Base-by-base conservation (phyloP, 2,888 invertebrate species). In the Formica aserva region DNA sequence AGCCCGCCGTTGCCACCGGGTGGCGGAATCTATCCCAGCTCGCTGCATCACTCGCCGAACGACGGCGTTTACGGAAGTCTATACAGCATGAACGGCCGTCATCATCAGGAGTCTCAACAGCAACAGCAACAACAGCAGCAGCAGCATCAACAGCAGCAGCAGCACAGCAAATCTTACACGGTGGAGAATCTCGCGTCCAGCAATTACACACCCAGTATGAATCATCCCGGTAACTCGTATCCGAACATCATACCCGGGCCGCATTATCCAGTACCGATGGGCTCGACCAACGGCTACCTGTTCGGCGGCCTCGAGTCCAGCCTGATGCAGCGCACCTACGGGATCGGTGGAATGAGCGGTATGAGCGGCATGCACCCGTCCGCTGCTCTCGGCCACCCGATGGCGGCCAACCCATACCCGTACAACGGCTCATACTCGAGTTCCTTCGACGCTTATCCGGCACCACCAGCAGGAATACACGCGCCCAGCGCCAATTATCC, bases 401-500 rank as follows among this genome's bases (percentile, higher is more conserved):
- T 76, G 52, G 86, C 90, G 87, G 90, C 86, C 74, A 92, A 92
- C 88, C 94, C 94, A 72, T 94, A 94, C 87, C 92, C 94, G 13
- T 94, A 94, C 90, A 94, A 94, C 86, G 92, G 93, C 75, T 92
- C 94, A 62, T 94, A 94, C 81, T 91, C 94, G 85, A 94, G 94
- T 92, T 94, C 94, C 78, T 94, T 94, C 89, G 94, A 94, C 85
- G 92, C 95, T 80, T 95, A 95, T 94, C 94, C 95, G 26, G 94
- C 95, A 60, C 94, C 96, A 63, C 96, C 96, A 65, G 95, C 96
- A 84, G 92, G 93, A 35, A 95, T 97, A 88, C 97, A 97, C 93
- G 96, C 97, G 93, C 97, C 97, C 71, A 96, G 96, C 93, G 96
- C 97, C 55, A 97, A 97, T 93, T 97, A 97, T 94, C 96, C 97